A percentile compares a stretch with the other conserved stretches of the same genome.
Conservation (phyloP, 2,113 vertebrate genomes). For the Crotophaga sulcirostris region DNA sequence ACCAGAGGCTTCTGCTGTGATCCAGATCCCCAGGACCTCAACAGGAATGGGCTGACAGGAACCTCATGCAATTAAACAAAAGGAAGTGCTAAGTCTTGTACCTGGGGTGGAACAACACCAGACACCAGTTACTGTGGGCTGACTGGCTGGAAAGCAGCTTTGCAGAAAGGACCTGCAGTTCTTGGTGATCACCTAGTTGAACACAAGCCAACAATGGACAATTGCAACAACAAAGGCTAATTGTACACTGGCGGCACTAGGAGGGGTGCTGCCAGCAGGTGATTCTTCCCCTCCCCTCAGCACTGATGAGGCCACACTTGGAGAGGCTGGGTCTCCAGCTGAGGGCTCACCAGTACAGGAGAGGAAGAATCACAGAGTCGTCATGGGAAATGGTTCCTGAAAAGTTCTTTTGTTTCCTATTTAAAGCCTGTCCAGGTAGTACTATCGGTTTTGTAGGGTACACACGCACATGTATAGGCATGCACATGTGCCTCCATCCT, state of each 20-base stretch:
- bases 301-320: not conserved
- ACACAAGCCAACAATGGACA: not conserved
- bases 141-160: not conserved
- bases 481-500: accelerated
- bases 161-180: not conserved
- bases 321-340: not conserved
- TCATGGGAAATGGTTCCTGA: not conserved
- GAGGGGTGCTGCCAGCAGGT: not conserved
- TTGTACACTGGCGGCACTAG: too few species aligned
- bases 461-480: accelerated
- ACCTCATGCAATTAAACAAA: not conserved
- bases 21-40: not conserved
- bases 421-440: not conserved
- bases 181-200: not conserved
- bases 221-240: not conserved
- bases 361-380: not conserved
- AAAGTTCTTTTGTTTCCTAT: not conserved
- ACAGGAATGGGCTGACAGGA: not conserved
- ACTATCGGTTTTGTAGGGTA: not conserved
- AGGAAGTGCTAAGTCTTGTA: not conserved
- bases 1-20: not conserved
- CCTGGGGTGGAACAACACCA: not conserved
- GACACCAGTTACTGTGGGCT: not conserved
- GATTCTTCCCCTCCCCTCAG: not conserved
- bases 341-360: not conserved